Evolutionary conservation across 2,113 vertebrate species (phyloP).

Genomic region (Drymodes brunneopygia): DNA sequence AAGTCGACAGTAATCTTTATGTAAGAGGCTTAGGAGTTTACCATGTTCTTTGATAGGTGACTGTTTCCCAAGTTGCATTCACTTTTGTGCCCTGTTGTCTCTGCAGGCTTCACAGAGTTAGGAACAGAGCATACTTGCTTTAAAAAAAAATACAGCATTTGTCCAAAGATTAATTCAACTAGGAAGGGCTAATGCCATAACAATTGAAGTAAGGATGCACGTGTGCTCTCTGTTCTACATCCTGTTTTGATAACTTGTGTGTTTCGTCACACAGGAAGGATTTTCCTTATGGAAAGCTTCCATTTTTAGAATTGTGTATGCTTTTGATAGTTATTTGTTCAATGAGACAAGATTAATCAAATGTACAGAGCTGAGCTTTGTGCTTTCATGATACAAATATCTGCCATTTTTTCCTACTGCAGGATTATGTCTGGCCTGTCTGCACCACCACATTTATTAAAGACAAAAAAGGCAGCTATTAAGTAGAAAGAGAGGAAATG

Average conservation of each 20-base stretch:
- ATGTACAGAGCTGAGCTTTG: neutral
- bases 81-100: neutral
- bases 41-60: neutral
- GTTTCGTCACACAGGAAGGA: neutral
- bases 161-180: neutral
- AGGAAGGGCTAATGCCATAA: neutral
- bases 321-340: neutral
- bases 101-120: neutral
- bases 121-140: neutral
- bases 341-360: neutral
- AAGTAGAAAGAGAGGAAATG: neutral
- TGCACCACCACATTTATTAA: neutral
- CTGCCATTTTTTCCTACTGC: neutral
- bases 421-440: neutral
- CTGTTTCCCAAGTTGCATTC: neutral
- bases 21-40: neutral
- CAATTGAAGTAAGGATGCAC: constrained; percentile 25
- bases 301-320: neutral
- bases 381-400: neutral
- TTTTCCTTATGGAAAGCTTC: constrained; percentile 28
- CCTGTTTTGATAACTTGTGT: constrained; percentile 32
- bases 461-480: neutral
- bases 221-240: neutral
- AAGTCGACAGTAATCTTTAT: neutral
- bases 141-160: neutral